Evolutionary conservation across 2,888 invertebrate genomes (phyloP).

Genomic region (Erpobdella octoculata): DNA sequence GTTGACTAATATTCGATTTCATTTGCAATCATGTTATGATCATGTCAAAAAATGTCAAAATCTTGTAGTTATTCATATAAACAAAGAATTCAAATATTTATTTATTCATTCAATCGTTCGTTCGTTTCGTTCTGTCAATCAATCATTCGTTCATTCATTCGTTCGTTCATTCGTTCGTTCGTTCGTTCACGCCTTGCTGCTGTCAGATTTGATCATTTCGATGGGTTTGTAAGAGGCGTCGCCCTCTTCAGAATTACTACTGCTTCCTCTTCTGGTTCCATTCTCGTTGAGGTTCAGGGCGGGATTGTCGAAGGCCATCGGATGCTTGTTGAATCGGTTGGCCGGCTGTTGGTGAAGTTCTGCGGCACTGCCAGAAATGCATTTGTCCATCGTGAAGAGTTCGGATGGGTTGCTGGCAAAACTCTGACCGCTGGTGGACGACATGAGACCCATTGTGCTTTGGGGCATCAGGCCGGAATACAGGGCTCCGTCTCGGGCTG

Average conservation of each 20-base stretch:
- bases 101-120: too few species aligned
- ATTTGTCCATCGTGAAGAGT: constrained; percentile 8
- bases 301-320: not conserved
- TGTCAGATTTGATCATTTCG: not conserved
- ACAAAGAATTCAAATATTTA: too few species aligned
- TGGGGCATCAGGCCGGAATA: not conserved
- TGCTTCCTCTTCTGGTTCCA: not conserved
- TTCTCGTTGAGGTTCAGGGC: not conserved
- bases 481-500: not conserved
- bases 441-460: constrained; percentile 9
- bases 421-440: not conserved
- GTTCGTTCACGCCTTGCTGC: not conserved
- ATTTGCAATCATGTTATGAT: too few species aligned
- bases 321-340: not conserved
- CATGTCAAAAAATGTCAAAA: too few species aligned
- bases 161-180: too few species aligned
- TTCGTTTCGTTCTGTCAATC: too few species aligned
- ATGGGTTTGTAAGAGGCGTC: not conserved
- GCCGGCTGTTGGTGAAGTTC: not conserved
- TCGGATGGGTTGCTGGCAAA: constrained; percentile 14
- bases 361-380: not conserved
- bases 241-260: not conserved
- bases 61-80: too few species aligned
- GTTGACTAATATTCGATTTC: too few species aligned
- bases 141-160: too few species aligned